phyloP scores from a whole-genome alignment of 2,113 vertebrate species.

The Seriola dumerili region DNA sequence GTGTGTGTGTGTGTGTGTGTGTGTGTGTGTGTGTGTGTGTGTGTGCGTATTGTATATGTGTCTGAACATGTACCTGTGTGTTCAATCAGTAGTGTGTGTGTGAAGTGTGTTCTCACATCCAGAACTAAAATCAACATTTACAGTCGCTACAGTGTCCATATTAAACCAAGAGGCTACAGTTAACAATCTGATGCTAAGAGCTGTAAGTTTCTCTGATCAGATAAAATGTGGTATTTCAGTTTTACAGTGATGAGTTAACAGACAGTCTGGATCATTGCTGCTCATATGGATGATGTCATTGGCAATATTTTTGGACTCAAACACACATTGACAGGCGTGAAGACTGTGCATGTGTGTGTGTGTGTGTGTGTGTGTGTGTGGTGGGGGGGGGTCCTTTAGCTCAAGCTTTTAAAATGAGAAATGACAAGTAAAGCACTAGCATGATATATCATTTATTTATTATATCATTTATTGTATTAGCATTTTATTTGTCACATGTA shows the following conservation, averaged over 20 bases:
- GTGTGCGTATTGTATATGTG: background rate
- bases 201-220: background rate
- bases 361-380: slow-evolving; percentile 14
- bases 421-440: background rate
- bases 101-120: background rate
- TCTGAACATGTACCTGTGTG: slow-evolving; percentile 17
- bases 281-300: slow-evolving; percentile 35
- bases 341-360: slow-evolving; percentile 15
- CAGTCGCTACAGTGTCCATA: too few species aligned
- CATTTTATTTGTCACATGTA: too few species aligned
- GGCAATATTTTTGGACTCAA: slow-evolving; percentile 40
- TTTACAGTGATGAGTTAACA: too few species aligned
- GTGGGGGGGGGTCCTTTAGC: background rate
- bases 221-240: too few species aligned
- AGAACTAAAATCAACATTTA: too few species aligned
- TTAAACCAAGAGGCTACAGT: background rate
- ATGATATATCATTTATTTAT: background rate
- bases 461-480: background rate
- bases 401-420: slow-evolving; percentile 1
- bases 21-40: background rate
- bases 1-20: slow-evolving; percentile 18
- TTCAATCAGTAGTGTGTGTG: background rate
- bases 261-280: background rate
- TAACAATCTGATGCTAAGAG: background rate
- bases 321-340: slow-evolving; percentile 32